Evolutionary conservation across 37 sponge, comb jelly and placozoan species (phyloP).

Genomic region (Hexactinellida sp.): DNA sequence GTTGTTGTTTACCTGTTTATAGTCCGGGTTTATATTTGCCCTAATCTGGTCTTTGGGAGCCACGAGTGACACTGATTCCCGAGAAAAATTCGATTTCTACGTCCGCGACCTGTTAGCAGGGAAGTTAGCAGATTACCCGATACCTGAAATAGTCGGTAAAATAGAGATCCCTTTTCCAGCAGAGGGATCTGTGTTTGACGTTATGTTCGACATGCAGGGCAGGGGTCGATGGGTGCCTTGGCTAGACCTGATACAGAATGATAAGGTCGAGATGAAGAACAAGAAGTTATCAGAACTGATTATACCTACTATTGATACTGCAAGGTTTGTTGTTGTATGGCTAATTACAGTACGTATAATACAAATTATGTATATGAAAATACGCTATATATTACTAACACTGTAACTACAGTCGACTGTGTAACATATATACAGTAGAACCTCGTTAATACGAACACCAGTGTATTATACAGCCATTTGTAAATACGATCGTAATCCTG

Average conservation of each 20-base stretch:
- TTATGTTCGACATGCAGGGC: conserved; percentile 83
- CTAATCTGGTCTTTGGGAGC: conserved; percentile 85
- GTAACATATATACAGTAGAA: too few relatives aligned
- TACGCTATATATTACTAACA: too few relatives aligned
- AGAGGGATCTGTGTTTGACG: conserved; percentile 74
- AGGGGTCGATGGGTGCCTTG: conserved; percentile 90
- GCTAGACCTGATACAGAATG: conserved; percentile 70
- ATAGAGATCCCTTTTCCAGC: conserved; percentile 80
- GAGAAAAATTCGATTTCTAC: conserved; percentile 66
- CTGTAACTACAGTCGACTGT: too few relatives aligned
- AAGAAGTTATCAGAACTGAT: conserved; percentile 82
- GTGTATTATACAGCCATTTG: too few relatives aligned
- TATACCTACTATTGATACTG: conserved; percentile 89
- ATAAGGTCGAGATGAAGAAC: conserved; percentile 29
- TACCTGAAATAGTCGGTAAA: conserved; percentile 57
- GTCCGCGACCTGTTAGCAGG: conserved; percentile 58
- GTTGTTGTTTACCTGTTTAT: background rate
- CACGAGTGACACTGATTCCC: conserved; percentile 49
- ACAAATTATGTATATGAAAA: background rate
- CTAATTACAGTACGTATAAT: too few relatives aligned
- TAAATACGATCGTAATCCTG: too few relatives aligned
- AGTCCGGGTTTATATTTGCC: conserved; percentile 67
- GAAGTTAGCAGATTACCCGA: conserved; percentile 34
- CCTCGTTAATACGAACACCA: too few relatives aligned
- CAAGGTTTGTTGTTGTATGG: conserved; percentile 22